Evolutionary conservation across 1,140 invertebrate genomes (phyloP), one percentile per base, ranked within the genome.

Genomic region (Teleogryllus occipitalis): DNA sequence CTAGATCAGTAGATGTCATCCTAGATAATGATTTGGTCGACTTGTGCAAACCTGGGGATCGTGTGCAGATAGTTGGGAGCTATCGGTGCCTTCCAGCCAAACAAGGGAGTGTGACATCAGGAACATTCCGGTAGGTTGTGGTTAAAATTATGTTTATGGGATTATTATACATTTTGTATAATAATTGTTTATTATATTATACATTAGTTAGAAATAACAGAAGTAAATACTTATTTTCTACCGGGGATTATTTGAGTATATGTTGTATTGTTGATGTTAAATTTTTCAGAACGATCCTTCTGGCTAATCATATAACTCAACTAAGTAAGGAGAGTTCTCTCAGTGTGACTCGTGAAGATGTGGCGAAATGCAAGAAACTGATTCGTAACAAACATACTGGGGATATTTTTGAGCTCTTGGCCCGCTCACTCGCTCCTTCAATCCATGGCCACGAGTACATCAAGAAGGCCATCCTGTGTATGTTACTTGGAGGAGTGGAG

Each of bases 361-460:
- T 99, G 0, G 91, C 92, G 79, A 91, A 93, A 74, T 99, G 98
- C 85, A 97, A 97, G 85, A 92, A 94, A 81, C 90, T 99, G 78
- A 93, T 94, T 5, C 93, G 89, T 85, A 49, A 75, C 8, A 92
- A 90, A 84, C 89, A 90, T 78, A 89, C 88, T 65, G 87, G 90
- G 80, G 92, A 98, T 86, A 94, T 98, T 78, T 99, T 99, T 86
- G 95, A 98, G 80, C 85, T 97, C 78, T 88, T 99, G 12, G 91
- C 95, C 72, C 93, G 94, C 84, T 99, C 98, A 1, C 86, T 99
- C 75, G 98, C 98, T 0, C 98, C 98, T 0, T 98, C 98, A 8
- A 99, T 99, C 85, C 96, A 98, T 85, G 98, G 98, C 0, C 96
- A 99, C 86, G 93, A 96, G 39, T 98, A 94, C 84, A 96, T 99